Percentiles rank a stretch among this genome's conserved stretches.
Evolutionary conservation across 1,140 invertebrate species (phyloP).

Genomic region (Sitophilus oryzae): DNA sequence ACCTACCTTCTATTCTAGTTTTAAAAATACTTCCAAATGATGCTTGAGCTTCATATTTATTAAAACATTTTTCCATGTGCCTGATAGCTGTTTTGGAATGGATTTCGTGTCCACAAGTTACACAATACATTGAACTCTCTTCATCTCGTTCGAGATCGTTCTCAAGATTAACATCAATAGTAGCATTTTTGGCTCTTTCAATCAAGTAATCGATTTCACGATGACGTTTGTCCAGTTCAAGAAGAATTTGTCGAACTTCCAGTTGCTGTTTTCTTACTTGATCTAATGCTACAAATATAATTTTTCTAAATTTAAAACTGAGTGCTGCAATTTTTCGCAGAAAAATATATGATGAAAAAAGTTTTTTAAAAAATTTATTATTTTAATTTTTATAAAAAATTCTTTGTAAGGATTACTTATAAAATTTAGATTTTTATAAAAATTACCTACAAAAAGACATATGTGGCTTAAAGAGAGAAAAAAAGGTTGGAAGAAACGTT

Average conservation of each 20-base stretch:
- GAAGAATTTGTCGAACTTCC: constrained; percentile 66
- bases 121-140: constrained; percentile 89
- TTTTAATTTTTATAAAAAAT: too few species aligned
- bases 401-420: too few species aligned
- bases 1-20: constrained; percentile 76
- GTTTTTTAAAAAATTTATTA: too few species aligned
- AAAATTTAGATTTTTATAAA: too few species aligned
- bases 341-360: too few species aligned
- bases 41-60: constrained; percentile 88
- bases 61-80: constrained; percentile 94
- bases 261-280: constrained; percentile 72
- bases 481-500: too few species aligned
- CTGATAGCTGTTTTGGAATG: constrained; percentile 81
- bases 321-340: too few species aligned
- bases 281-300: constrained; percentile 59
- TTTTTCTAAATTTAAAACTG: too few species aligned
- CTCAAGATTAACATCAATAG: constrained; percentile 57
- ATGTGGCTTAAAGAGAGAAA: too few species aligned
- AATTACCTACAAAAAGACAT: too few species aligned
- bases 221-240: constrained; percentile 71
- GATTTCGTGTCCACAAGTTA: constrained; percentile 93
- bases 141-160: constrained; percentile 64
- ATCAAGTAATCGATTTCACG: constrained; percentile 77
- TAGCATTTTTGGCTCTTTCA: constrained; percentile 64
- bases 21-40: constrained; percentile 94